Evolutionary conservation across 2,797 vertebrate genomes (phyloP).

Genomic region (Phoxinus dragarum): DNA sequence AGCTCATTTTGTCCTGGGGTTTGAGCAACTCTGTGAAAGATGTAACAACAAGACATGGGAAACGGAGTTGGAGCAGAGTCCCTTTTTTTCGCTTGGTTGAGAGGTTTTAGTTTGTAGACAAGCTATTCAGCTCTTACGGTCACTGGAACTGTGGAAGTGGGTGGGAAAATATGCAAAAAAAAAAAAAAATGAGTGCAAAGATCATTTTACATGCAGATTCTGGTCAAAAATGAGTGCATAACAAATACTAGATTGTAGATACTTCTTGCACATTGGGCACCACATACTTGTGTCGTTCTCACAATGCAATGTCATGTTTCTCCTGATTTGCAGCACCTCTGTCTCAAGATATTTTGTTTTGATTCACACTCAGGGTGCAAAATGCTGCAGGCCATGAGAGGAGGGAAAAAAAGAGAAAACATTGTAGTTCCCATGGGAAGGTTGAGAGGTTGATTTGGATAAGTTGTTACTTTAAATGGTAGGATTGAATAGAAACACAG

Average conservation of each 20-base stretch:
- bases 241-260: neutral
- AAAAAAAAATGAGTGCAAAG: neutral
- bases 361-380: conserved; percentile 57
- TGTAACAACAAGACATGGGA: conserved; percentile 40
- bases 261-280: neutral
- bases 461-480: neutral
- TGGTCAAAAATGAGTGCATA: neutral
- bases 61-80: conserved; percentile 31
- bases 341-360: conserved; percentile 51
- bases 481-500: neutral
- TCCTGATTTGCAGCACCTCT: conserved; percentile 38
- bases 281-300: conserved; percentile 41
- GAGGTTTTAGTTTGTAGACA: conserved; percentile 46
- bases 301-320: conserved; percentile 51
- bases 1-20: conserved; percentile 31
- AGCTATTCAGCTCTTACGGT: conserved; percentile 43
- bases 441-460: neutral
- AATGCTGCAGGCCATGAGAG: conserved; percentile 43
- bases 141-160: neutral
- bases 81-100: conserved; percentile 55
- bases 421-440: conserved; percentile 49
- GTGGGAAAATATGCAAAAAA: neutral
- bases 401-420: neutral
- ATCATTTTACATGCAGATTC: conserved; percentile 2
- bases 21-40: conserved; percentile 48